phyloP scores from a whole-genome alignment of 2,888 invertebrate species.

The Ophraella communa region DNA sequence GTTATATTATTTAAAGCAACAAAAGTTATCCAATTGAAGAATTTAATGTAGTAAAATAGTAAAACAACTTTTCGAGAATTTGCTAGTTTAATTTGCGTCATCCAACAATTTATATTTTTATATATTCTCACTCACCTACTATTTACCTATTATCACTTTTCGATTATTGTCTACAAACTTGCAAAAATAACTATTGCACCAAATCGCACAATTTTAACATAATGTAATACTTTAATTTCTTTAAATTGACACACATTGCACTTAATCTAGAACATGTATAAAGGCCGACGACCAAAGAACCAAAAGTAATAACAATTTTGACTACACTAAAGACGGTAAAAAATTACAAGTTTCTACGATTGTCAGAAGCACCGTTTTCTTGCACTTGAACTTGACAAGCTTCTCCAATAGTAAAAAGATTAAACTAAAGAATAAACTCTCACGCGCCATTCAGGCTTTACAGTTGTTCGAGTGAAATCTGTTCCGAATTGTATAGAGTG shows the following conservation, averaged over 20 bases:
- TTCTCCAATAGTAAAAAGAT: slow-evolving; percentile 32
- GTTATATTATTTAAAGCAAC: too few relatives aligned
- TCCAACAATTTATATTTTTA: too few relatives aligned
- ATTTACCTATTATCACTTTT: too few relatives aligned
- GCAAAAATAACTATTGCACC: neutral
- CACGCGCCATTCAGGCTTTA: slow-evolving; percentile 29
- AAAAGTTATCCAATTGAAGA: too few relatives aligned
- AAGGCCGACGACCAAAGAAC: neutral
- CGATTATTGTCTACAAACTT: neutral
- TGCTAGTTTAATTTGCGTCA: too few relatives aligned
- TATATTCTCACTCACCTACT: too few relatives aligned
- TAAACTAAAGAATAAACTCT: slow-evolving; percentile 36
- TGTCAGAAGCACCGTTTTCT: slow-evolving; percentile 3
- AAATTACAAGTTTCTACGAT: neutral
- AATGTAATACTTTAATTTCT: slow-evolving; percentile 47
- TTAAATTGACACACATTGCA: slow-evolving; percentile 45
- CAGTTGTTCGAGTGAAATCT: slow-evolving; percentile 31
- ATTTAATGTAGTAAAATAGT: too few relatives aligned
- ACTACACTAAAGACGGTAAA: neutral
- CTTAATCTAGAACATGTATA: slow-evolving; percentile 9
- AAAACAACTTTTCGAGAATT: too few relatives aligned
- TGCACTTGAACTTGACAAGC: slow-evolving; percentile 43
- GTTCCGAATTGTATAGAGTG: slow-evolving; percentile 24
- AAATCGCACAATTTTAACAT: slow-evolving; percentile 45
- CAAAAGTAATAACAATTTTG: neutral